Evolutionary conservation across 1,140 invertebrate genomes (phyloP).

Genomic region (Trachelipus rathkii): DNA sequence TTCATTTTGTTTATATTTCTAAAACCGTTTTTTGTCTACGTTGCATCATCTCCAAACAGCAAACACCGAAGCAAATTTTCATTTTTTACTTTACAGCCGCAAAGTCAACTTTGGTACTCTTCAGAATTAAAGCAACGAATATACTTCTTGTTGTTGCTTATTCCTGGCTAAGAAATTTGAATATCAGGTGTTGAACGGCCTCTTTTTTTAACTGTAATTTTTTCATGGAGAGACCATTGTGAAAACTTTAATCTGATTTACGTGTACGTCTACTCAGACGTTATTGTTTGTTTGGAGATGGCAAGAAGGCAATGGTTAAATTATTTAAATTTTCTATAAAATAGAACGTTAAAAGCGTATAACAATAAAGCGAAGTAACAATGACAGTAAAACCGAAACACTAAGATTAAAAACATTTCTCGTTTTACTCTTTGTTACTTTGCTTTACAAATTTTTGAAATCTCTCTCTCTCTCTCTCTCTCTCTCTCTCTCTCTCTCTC

Average conservation of each 20-base stretch:
- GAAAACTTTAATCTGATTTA: slow-evolving; percentile 24
- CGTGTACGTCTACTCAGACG: too few species aligned
- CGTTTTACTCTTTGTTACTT: too few species aligned
- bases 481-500: too few species aligned
- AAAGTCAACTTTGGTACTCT: slow-evolving; percentile 36
- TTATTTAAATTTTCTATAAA: too few species aligned
- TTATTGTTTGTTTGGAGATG: too few species aligned
- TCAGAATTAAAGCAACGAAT: slow-evolving; percentile 38
- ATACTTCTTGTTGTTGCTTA: slow-evolving; percentile 37
- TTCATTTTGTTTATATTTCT: slow-evolving; percentile 23
- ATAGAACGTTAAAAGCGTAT: too few species aligned
- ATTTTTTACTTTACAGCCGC: slow-evolving; percentile 43
- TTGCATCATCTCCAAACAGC: slow-evolving; percentile 41
- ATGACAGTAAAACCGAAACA: too few species aligned
- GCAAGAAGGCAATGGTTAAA: too few species aligned
- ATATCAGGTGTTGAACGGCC: slow-evolving; percentile 33
- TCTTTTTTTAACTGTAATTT: slow-evolving; percentile 35
- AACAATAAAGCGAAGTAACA: too few species aligned
- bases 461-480: too few species aligned
- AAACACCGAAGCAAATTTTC: slow-evolving; percentile 44
- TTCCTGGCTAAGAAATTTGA: slow-evolving; percentile 25
- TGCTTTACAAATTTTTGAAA: too few species aligned
- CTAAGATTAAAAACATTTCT: too few species aligned
- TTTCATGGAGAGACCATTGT: slow-evolving; percentile 20
- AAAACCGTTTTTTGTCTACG: slow-evolving; percentile 39